Evolutionary conservation across 2,797 vertebrate species (phyloP), one percentile per base, ranked within the genome.

Genomic region (Pipistrellus kuhlii): DNA sequence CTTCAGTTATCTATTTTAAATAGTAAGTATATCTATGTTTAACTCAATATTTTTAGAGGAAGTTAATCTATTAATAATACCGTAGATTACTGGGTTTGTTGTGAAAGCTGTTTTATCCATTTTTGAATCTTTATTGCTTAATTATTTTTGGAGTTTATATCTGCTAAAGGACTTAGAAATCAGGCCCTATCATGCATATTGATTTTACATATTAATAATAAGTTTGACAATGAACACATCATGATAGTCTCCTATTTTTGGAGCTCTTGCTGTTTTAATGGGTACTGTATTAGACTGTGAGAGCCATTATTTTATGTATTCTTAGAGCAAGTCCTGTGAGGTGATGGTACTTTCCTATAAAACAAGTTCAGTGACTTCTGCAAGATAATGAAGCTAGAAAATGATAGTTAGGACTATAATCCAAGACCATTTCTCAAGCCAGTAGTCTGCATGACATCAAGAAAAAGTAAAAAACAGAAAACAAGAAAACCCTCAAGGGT

Each of bases 131-230:
- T 77, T 5, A 27, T 80, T 23, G 8, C 53, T 62, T 30, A 84
- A 48, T 88, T 91, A 2, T 85, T 85, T 12, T n/a, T 88, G 66
- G 35, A 71, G n/a, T 88, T 84, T 86, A 2, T 88, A 73, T 68
- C 30, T 85, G 23, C 44, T 35, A 62, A 38, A 82, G 25, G 8
- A 85, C 88, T 95, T 73, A 71, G 46, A 90, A 84, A 66, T 94
- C 85, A 71, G 30, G 53, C 20, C 53, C 21, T 48, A 7, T 25
- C 35, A 8, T 78, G 5, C 46, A 73, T 73, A 17, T 35, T 68
- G 44, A 85, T 62, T 81, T 93, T 32, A 53, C 41, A 3, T 85
- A 68, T 72, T 83, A 13, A 75, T 88, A 81, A 44, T 78, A 90
- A 62, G 25, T 88, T 77, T 88, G 64, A 78, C 12, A 77, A 21